phyloP scores from a whole-genome alignment of 2,888 invertebrate species.

The Bhutanitis thaidina region DNA sequence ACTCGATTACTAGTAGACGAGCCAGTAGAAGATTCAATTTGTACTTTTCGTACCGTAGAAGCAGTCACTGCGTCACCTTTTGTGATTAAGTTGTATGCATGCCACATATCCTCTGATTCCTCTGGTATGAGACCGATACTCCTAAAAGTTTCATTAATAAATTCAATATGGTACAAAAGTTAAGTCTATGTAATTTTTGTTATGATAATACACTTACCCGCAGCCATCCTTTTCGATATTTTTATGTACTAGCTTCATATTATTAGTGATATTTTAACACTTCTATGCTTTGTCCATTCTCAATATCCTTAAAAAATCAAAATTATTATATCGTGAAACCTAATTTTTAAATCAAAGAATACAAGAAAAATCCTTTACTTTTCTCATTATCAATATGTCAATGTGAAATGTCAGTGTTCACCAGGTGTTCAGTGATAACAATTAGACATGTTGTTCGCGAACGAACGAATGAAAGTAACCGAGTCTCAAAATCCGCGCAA shows the following conservation, averaged over 20 bases:
- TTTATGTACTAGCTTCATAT: slow-evolving; percentile 90
- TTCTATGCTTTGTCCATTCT: background rate
- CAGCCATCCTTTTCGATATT: slow-evolving; percentile 92
- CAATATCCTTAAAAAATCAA: background rate
- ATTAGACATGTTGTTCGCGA: too few species aligned
- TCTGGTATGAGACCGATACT: slow-evolving; percentile 93
- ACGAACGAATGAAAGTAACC: too few species aligned
- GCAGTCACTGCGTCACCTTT: slow-evolving; percentile 94
- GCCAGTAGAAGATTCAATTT: slow-evolving; percentile 96
- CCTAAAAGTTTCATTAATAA: slow-evolving; percentile 61
- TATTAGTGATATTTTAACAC: slow-evolving; percentile 24
- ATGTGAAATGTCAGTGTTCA: too few species aligned
- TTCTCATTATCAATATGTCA: too few species aligned
- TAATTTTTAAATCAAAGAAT: too few species aligned
- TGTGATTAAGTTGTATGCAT: slow-evolving; percentile 96
- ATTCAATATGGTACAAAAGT: background rate
- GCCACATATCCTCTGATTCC: slow-evolving; percentile 99
- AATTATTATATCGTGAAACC: background rate
- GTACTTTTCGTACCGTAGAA: slow-evolving; percentile 94
- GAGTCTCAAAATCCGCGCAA: too few species aligned
- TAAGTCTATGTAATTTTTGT: slow-evolving; percentile 1
- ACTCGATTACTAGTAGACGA: slow-evolving; percentile 95
- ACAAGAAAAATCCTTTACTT: too few species aligned
- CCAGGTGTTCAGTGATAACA: too few species aligned
- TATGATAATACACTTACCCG: slow-evolving; percentile 82